These are phyloP conservation scores for Acropora tenuis DNA, from an alignment of 64 coral and sea anemone species.

Conservation along the genomic window DNA sequence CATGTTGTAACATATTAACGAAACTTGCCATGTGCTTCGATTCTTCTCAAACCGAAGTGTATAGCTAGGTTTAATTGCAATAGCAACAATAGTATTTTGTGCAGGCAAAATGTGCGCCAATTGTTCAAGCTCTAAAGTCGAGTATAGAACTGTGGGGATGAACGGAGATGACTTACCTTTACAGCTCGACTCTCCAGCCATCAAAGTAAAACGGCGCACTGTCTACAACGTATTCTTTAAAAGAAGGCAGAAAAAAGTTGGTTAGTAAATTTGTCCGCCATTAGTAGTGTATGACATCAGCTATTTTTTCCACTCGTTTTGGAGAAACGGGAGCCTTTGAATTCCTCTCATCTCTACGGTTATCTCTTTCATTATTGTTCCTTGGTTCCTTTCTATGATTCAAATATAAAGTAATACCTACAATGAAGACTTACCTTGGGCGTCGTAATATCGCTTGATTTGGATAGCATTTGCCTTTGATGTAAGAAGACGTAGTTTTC, in stretches of 20 bases:
- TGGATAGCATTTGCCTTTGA: slow-evolving; percentile 23
- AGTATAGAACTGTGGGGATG: not conserved
- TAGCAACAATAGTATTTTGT: not conserved
- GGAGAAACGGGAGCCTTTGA: not conserved
- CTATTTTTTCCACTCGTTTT: not conserved
- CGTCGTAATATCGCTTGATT: not conserved
- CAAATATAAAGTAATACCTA: too few relatives aligned
- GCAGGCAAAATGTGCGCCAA: not conserved
- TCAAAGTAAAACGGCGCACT: not conserved
- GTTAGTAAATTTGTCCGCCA: too few relatives aligned
- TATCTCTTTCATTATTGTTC: not conserved
- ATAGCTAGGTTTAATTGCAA: not conserved
- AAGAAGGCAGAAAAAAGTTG: too few relatives aligned
- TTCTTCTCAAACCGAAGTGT: not conserved
- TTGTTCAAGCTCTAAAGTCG: not conserved
- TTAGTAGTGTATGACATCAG: too few relatives aligned
- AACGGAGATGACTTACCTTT: not conserved
- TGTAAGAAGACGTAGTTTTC: slow-evolving; percentile 4
- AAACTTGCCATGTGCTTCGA: too few relatives aligned
- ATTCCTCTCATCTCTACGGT: not conserved
- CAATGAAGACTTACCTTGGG: not conserved
- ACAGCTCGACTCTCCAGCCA: not conserved
- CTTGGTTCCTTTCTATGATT: not conserved
- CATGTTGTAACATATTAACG: too few relatives aligned
- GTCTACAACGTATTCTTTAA: slow-evolving; percentile 16